Evolutionary conservation across 2,113 vertebrate species (phyloP), one percentile per base, ranked within the genome.

Genomic region (Meriones unguiculatus): DNA sequence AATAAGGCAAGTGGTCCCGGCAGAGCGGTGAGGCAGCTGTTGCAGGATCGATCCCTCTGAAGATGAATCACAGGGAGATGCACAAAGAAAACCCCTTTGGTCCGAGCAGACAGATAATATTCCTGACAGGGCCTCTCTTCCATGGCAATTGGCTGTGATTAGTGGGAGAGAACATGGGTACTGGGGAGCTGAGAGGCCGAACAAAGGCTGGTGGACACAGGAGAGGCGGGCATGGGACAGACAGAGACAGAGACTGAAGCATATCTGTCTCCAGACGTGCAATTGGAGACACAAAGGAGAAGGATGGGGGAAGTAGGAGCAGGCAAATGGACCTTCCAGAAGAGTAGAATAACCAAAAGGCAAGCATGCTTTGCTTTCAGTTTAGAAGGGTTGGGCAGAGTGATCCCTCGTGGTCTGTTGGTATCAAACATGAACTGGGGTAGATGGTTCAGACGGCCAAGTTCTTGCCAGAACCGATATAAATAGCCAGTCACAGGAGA

Each of bases 21-120:
- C 67, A 0, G 73, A 84, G 89, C 4, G 1, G 89, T 62, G 70
- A 76, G 78, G 94, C 87, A 32, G 94, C 59, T 4, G 91, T 78
- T 87, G 4, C 20, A 86, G 91, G 88, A 98, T 98, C 94, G 95
- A 98, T 97, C 89, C 78, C 84, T 75, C 91, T 91, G 93, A 96
- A 98, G 96, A 98, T 90, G 93, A 98, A 97, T 97, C 91, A 92
- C 25, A 0, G 89, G 2, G 2, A 75, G 92, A 95, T 64, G 82
- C 92, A 98, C 97, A 97, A 97, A 98, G 97, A 96, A 98, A 97
- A 94, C 70, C 91, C 97, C 93, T 98, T 97, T 67, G 87, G 94
- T 97, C 91, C 97, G 93, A 93, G 93, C 86, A 96, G 96, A 91
- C 94, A 91, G 96, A 97, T 95, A 84, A 95, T 94, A 92, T 76